These are phyloP conservation scores for Gila orcuttii DNA, from an alignment of 2,113 vertebrate genomes.

Conservation along the genomic window DNA sequence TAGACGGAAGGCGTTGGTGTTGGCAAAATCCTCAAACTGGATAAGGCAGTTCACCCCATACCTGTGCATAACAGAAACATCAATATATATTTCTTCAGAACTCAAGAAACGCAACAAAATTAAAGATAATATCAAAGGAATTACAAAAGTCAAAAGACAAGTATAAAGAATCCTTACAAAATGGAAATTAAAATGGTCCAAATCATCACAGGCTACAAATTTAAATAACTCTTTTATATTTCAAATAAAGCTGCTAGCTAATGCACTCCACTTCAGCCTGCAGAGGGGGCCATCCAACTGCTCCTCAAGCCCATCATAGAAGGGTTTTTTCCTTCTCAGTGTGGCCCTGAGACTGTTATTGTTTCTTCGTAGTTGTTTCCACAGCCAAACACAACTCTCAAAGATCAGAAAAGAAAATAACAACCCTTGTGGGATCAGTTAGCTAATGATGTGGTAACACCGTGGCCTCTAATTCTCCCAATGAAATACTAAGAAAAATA, in stretches of 20 bases:
- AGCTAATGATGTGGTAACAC: neutral
- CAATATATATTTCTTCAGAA: neutral
- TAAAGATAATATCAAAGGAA: neutral
- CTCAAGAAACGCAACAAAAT: neutral
- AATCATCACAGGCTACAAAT: neutral
- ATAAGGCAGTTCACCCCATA: constrained; percentile 94
- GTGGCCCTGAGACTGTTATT: neutral
- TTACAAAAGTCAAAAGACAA: neutral
- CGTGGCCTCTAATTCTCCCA: neutral
- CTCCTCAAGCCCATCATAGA: neutral
- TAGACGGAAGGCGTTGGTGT: constrained; percentile 93
- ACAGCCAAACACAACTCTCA: neutral
- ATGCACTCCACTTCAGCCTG: constrained; percentile 25
- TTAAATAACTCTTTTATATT: neutral
- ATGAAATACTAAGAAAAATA: neutral
- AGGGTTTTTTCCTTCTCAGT: neutral
- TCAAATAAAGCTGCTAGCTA: neutral
- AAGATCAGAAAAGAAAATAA: neutral
- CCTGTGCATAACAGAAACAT: constrained; percentile 67
- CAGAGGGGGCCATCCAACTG: constrained; percentile 46
- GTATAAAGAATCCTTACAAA: neutral
- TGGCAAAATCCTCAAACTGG: constrained; percentile 99
- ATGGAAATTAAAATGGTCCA: neutral
- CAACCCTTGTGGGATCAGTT: neutral
- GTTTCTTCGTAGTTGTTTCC: neutral